Base-by-base conservation (phyloP, 2,113 vertebrate species). In the Atherinomorus stipes region DNA sequence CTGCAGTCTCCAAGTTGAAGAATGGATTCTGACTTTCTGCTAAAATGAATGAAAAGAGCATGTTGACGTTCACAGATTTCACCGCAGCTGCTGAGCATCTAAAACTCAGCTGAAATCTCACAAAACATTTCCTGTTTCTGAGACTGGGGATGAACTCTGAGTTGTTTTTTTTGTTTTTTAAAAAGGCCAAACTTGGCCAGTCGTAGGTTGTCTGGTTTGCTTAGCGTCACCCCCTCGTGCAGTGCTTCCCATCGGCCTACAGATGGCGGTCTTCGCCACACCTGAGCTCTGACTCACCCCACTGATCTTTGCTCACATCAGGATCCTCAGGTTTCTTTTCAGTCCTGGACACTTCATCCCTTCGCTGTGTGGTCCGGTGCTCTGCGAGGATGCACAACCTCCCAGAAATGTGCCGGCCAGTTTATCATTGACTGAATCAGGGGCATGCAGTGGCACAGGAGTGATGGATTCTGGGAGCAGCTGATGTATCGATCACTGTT, bases 351-450 rank as follows among this genome's bases (percentile, higher is more conserved):
- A 18, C 76, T 74, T 65, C 53, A 51, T 66, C 22, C 74, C 50
- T 61, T 64, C 69, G 26, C 64, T 45, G 18, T 72, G 80, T 64
- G 78, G 18, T 57, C 69, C 76, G 69, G 57, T 47, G 77, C 47
- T 31, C 67, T 75, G 73, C 61, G 54, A 40, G 56, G 68, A 81
- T 74, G 78, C 85, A 73, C 72, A 75, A 37, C 72, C 74, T 80
- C 59, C 74, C 69, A 74, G 63, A 76, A 83, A 76, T 44, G 60
- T 37, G n/a, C 62, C 11, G 64, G 78, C 57, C 57, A 87, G 49
- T 92, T 88, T 83, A 89, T 90, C 85, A 85, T 77, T 80, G 87
- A 88, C 85, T 83, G 74, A 84, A 90, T 83, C 74, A 87, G 80
- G 84, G 80, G 71, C 84, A 49, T 88, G 88, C 89, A 88, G 86